phyloP scores from a whole-genome alignment of 1,140 invertebrate genomes.

The Matsumurasca onukii region DNA sequence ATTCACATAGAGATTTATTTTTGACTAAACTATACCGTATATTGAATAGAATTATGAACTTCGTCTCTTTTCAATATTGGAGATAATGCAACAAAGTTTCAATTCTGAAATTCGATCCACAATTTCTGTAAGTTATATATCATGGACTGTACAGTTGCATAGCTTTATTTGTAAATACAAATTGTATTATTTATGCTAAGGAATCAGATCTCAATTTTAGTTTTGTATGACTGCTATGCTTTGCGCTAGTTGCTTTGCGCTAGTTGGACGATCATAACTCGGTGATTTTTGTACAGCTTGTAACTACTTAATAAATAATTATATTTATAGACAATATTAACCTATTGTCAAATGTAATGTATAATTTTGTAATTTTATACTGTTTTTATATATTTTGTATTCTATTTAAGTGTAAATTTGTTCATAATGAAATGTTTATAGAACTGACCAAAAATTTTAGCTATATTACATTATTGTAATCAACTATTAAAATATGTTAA shows the following conservation, averaged over 20 bases:
- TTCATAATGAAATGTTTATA: slow-evolving; percentile 19
- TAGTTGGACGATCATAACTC: too few species aligned
- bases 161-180: neutral
- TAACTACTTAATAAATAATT: too few species aligned
- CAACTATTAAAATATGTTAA: slow-evolving; percentile 14
- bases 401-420: slow-evolving; percentile 2
- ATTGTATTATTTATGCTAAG: neutral
- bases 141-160: slow-evolving; percentile 7
- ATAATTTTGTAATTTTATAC: neutral
- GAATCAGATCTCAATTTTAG: slow-evolving; percentile 7
- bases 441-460: slow-evolving; percentile 9
- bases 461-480: slow-evolving; percentile 17
- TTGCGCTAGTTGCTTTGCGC: slow-evolving; percentile 9
- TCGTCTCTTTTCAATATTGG: too few species aligned
- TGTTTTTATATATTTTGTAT: slow-evolving; percentile 13
- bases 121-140: too few species aligned
- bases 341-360: neutral
- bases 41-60: too few species aligned
- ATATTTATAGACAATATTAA: too few species aligned
- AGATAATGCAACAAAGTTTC: too few species aligned
- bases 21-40: too few species aligned
- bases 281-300: slow-evolving; percentile 14
- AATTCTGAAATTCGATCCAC: too few species aligned
- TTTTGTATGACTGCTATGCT: neutral
- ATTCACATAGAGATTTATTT: too few species aligned